phyloP scores from a whole-genome alignment of 2,888 invertebrate genomes.

The Hypsopygia costalis region DNA sequence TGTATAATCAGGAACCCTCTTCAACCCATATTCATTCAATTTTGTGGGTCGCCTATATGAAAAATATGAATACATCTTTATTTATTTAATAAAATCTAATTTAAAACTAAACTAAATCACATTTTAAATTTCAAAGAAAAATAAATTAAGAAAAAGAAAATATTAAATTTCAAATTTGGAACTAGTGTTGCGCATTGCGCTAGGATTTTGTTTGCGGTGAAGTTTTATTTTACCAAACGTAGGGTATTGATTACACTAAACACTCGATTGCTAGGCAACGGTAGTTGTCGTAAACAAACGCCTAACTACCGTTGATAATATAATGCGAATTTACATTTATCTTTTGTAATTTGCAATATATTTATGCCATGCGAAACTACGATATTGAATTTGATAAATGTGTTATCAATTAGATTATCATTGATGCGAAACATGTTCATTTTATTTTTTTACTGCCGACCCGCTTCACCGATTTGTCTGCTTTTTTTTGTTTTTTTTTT shows the following conservation, averaged over 20 bases:
- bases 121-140: slow-evolving; percentile 30
- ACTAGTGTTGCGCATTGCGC: slow-evolving; percentile 62
- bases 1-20: slow-evolving; percentile 87
- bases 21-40: slow-evolving; percentile 72
- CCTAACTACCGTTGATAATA: slow-evolving; percentile 21
- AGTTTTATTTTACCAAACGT: slow-evolving; percentile 24
- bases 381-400: no score
- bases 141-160: slow-evolving; percentile 28
- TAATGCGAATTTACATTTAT: neutral
- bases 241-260: slow-evolving; percentile 57
- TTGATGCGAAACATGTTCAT: no score
- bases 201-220: slow-evolving; percentile 34
- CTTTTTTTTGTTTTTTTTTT: no score
- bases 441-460: no score
- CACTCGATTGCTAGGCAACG: slow-evolving; percentile 44
- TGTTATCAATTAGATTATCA: no score
- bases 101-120: slow-evolving; percentile 20
- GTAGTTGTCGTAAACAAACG: slow-evolving; percentile 52
- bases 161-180: slow-evolving; percentile 35
- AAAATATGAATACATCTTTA: slow-evolving; percentile 44
- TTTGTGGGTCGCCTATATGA: slow-evolving; percentile 65
- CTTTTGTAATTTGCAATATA: no score
- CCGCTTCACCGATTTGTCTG: no score
- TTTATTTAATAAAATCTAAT: slow-evolving; percentile 10
- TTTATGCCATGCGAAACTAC: no score